phyloP scores from a whole-genome alignment of 2,888 invertebrate genomes.

The Andrena bicolor region DNA sequence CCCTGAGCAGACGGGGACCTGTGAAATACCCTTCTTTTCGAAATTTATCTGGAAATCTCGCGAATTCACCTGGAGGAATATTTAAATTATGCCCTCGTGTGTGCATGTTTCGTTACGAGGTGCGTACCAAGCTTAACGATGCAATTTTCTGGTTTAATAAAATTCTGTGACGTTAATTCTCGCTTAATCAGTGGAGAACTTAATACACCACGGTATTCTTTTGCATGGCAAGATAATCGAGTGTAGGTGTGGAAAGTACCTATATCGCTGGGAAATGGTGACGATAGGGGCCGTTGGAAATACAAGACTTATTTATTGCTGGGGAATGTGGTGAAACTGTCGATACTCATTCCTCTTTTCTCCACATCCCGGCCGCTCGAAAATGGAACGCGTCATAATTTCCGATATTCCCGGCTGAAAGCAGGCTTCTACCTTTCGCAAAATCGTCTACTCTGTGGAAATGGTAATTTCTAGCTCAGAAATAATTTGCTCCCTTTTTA shows the following conservation, averaged over 20 bases:
- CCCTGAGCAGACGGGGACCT: neutral
- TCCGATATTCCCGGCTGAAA: constrained; percentile 14
- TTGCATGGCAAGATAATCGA: constrained; percentile 2
- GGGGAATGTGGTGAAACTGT: constrained; percentile 3
- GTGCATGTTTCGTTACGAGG: neutral
- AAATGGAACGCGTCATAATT: constrained; percentile 25
- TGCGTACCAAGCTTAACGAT: neutral
- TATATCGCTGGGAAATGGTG: neutral
- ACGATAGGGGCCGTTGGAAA: constrained; percentile 5
- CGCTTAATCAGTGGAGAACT: neutral
- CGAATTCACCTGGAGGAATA: neutral
- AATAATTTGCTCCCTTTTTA: neutral
- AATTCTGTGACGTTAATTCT: neutral
- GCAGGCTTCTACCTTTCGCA: neutral
- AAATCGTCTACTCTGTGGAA: neutral
- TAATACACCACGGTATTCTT: neutral
- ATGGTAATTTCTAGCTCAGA: neutral
- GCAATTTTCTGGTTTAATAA: neutral
- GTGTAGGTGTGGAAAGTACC: neutral
- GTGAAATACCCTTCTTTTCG: neutral
- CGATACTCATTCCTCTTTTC: neutral
- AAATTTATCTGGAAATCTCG: neutral
- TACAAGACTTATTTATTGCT: constrained; percentile 14
- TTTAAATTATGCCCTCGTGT: neutral
- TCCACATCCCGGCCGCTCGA: constrained; percentile 1